Evolutionary conservation across 2,113 vertebrate species (phyloP).

Genomic region (Corapipo altera): DNA sequence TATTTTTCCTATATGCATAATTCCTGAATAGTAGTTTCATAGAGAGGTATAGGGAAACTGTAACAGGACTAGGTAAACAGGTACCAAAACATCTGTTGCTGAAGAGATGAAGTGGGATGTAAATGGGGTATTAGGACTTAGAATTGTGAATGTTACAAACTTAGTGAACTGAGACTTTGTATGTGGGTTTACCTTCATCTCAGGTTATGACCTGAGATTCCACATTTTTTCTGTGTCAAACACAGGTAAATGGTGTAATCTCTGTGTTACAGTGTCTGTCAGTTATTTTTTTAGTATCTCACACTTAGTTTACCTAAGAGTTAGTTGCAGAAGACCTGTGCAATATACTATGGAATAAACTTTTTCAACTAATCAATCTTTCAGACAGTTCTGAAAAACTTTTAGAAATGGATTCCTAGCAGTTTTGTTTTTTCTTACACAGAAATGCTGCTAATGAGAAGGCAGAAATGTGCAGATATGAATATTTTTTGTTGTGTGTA

Average conservation of each 20-base stretch:
- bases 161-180: background rate
- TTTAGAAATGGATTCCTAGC: background rate
- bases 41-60: accelerated
- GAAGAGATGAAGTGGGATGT: background rate
- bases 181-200: background rate
- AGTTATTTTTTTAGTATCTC: background rate
- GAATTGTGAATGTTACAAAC: background rate
- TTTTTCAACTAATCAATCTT: background rate
- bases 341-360: background rate
- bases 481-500: background rate
- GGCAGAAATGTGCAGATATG: background rate
- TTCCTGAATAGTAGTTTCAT: background rate
- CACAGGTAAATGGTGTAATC: background rate
- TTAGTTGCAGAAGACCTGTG: background rate
- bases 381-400: background rate
- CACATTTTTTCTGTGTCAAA: background rate
- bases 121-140: background rate
- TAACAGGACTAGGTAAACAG: background rate
- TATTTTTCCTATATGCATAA: background rate
- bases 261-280: background rate
- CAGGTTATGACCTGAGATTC: background rate
- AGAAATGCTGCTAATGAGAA: background rate
- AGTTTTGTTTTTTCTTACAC: background rate
- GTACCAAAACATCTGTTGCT: background rate
- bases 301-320: background rate